Base-by-base conservation (phyloP, 1,140 invertebrate genomes). In the Harpegnathos saltator region DNA sequence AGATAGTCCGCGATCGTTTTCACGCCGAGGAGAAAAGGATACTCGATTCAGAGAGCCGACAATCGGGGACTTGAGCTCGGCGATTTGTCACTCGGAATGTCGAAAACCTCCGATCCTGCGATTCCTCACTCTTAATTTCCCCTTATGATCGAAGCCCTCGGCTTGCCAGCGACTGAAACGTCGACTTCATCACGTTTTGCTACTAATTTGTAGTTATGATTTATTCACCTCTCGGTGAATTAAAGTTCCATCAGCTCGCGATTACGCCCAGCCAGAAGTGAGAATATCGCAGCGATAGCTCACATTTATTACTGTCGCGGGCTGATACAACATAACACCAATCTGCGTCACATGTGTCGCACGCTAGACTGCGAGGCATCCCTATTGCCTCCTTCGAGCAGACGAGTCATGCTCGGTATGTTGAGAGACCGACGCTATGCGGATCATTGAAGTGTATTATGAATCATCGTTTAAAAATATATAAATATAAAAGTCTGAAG, bases 361-460 rank as follows among this genome's bases (percentile, higher is more conserved):
- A 3, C 12, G 54, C 52, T 69, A 71, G 54, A 80, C 38, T 80
- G 75, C 33, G 63, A 58, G 63, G 29, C 22, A 44, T 50, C 52
- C 69, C 52, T 69, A 5, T 68, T 78, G 52, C 29, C 71, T 71
- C 33, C 69, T 80, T 58, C 69, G 11, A 19, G n/a, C 44, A 29
- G 44, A 75, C 59, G 63, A 38, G n/a, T 75, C 59, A 75, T 75
- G 22, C 44, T 69, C 22, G 22, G 14, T 77, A 54, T 54, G n/a
- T 58, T 7, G 17, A 58, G 38, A 75, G 19, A 61, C 48, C 12
- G 24, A n/a, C 11, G 5, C 15, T 15, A 59, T n/a, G 26, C 24
- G 50, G 66, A 9, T 14, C 69, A 68, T 24, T 14, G 22, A 56
- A 29, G 58, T 78, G n/a, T 44, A 56, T 44, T 56, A 78, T 44